Evolutionary conservation across 2,113 vertebrate genomes (phyloP), one percentile per base, ranked within the genome.

Genomic region (Sardina pilchardus): DNA sequence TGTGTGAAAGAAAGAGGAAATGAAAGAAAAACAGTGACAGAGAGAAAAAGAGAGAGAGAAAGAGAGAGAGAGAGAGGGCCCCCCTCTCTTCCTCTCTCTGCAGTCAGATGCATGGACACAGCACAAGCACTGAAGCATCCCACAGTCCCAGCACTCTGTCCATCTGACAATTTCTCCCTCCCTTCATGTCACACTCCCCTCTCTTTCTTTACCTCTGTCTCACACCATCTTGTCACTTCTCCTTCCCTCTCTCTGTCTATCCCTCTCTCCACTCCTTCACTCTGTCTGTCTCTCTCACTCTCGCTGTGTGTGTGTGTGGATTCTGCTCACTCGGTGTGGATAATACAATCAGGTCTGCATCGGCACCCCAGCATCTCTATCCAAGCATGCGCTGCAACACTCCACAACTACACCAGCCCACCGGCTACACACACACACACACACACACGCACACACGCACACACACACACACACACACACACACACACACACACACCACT

Each of bases 1-100:
- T 56, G 50, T 56, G 50, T 56, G 50, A 19, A 17, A 56, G 50
- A 21, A n/a, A n/a, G n/a, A n/a, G n/a, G n/a, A 50, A 50, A 14
- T 16, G 48, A 50, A 16, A 50, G 17, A 14, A 50, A 3, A 90
- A 81, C 59, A 24, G 14, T 19, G 84, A 88, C 10, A 56, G 81
- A 87, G 85, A 1, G 82, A 42, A 47, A 89, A 84, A 56, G 81
- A 87, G 85, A 1, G 82, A 42, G 63, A 89, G 85, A 53, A 75
- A 50, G 78, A 82, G 85, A 86, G 82, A 82, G 88, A 88, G 80
- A 44, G 63, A 89, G 82, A 88, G 88, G 16, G 6, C n/a, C n/a
- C n/a, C n/a, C n/a, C n/a, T n/a, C n/a, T n/a, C n/a, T n/a, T n/a
- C n/a, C n/a, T n/a, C n/a, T n/a, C n/a, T n/a, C n/a, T 14, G 6